Conservation (phyloP, 2,797 vertebrate genomes). For the Xenopus petersii region DNA sequence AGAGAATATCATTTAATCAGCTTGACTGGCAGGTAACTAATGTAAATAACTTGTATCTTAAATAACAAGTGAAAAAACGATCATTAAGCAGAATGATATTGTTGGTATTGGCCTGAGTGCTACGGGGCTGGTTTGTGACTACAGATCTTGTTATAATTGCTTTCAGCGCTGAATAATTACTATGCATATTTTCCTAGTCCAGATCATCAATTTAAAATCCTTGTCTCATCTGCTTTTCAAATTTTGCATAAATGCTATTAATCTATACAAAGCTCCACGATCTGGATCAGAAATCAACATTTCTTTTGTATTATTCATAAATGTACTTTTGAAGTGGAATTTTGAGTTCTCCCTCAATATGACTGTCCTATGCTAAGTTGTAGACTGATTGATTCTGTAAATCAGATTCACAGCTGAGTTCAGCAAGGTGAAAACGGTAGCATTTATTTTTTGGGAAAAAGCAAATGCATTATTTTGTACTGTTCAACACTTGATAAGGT, state of each 20-base stretch:
- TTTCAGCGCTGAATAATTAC: slow-evolving; percentile 40
- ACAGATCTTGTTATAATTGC: slow-evolving; percentile 35
- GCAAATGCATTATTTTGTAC: slow-evolving; percentile 42
- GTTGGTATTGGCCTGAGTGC: neutral
- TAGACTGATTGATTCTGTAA: slow-evolving; percentile 42
- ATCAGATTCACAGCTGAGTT: slow-evolving; percentile 33
- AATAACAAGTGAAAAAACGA: no score
- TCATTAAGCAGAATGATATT: no score
- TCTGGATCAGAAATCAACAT: slow-evolving; percentile 43
- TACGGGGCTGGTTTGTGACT: slow-evolving; percentile 2
- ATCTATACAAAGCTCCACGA: slow-evolving; percentile 36
- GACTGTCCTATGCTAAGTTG: slow-evolving; percentile 21
- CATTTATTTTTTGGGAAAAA: slow-evolving; percentile 39
- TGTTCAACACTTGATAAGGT: slow-evolving; percentile 45
- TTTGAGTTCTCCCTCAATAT: slow-evolving; percentile 39
- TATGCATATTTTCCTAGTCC: slow-evolving; percentile 42
- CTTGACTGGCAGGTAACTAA: no score
- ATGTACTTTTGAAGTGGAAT: slow-evolving; percentile 33
- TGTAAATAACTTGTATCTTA: no score
- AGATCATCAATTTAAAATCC: slow-evolving; percentile 45
- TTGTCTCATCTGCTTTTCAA: slow-evolving; percentile 47
- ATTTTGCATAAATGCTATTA: slow-evolving; percentile 49
- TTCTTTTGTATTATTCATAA: slow-evolving; percentile 46
- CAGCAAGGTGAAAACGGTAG: slow-evolving; percentile 15
- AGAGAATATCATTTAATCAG: no score